Base-by-base conservation (phyloP, 2,113 vertebrate species). In the Jaculus jaculus region DNA sequence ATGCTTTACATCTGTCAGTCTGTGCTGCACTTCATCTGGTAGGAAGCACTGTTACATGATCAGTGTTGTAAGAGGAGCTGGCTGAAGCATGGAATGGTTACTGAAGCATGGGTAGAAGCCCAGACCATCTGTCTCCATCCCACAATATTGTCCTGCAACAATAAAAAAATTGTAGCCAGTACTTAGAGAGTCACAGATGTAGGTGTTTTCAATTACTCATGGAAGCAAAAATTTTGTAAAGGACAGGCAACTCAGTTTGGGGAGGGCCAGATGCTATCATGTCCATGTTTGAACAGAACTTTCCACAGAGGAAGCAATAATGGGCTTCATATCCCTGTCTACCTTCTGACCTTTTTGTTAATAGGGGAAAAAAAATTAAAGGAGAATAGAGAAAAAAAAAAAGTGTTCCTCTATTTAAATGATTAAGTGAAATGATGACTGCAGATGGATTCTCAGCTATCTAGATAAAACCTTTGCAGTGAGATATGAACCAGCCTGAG, bases 341-440 rank as follows among this genome's bases (percentile, higher is more conserved):
- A 65, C n/a, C 84, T 94, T 89, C 78, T 90, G 78, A 93, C 63
- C 39, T 78, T 94, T 82, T 87, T 89, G 81, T 93, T 96, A 95
- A 93, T 79, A 88, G 80, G 90, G 74, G n/a, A n/a, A 47, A 90
- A 92, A 96, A 94, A 78, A 88, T 95, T 78, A 93, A 95, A 95
- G 58, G 34, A 84, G 10, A 92, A 18, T 77, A 89, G 75, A 90
- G 61, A 63, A 65, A 89, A 86, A 77, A 94, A 90, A 83, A 47
- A 47, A 47, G 7, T 28, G 78, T 71, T 96, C 60, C 24, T 78
- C 42, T 90, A 58, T 86, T 93, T 90, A 93, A 96, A 92, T 92
- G 87, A 94, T 84, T 66, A 94, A 63, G 81, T 60, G 34, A 93
- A 86, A 58, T 68, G 30, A 26, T 72, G 88, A 93, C 74, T 79